Conservation (phyloP, 2,888 invertebrate genomes). For the Lydus trimaculatus region DNA sequence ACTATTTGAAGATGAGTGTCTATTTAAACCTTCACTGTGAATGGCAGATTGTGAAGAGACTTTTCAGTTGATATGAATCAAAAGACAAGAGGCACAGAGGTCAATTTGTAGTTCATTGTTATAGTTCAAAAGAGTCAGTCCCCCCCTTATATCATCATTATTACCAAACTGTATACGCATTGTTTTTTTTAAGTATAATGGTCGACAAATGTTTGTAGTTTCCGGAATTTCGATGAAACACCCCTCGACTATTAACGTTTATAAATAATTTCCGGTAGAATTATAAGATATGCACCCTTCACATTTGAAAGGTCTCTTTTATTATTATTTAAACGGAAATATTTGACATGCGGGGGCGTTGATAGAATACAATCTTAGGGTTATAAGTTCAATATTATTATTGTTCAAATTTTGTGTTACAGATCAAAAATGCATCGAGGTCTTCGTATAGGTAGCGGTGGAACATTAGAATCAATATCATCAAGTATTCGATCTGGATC, state of each 20-base stretch:
- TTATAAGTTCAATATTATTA: not conserved
- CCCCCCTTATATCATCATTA: not conserved
- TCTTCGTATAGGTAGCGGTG: slow-evolving; percentile 44
- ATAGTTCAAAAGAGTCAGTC: not conserved
- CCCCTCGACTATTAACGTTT: not conserved
- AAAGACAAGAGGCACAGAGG: not conserved
- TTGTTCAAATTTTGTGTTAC: slow-evolving; percentile 21
- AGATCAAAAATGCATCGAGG: slow-evolving; percentile 47
- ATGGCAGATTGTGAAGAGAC: not conserved
- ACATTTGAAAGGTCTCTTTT: not conserved
- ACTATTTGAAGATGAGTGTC: not conserved
- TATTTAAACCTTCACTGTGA: not conserved
- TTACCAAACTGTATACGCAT: not conserved
- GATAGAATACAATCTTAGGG: not conserved
- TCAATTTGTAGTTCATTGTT: not conserved
- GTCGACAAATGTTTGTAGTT: not conserved
- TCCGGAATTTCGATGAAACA: not conserved
- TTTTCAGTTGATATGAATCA: not conserved
- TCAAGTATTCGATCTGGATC: slow-evolving; percentile 32
- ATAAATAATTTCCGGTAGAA: slow-evolving; percentile 15
- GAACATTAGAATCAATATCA: slow-evolving; percentile 35
- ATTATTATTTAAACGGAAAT: not conserved
- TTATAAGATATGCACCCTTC: not conserved
- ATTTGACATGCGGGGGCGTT: not conserved
- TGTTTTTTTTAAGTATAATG: not conserved